phyloP scores from a whole-genome alignment of 2,113 vertebrate species.

The Sterna hirundo region DNA sequence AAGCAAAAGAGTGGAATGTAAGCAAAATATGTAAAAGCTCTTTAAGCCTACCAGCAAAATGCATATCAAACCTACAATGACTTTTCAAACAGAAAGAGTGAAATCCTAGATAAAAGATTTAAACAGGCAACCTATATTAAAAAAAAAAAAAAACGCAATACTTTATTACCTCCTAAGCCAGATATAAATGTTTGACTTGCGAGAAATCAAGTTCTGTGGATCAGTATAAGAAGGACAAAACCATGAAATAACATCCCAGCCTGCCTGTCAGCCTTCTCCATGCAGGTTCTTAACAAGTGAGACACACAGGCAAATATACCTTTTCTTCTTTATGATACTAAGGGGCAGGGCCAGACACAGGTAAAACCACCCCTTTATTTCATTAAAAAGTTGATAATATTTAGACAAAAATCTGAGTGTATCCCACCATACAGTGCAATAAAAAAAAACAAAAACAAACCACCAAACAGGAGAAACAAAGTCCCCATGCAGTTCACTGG shows the following conservation, averaged over 20 bases:
- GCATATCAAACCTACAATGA: neutral
- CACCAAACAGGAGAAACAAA: neutral
- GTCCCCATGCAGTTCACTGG: too few species aligned
- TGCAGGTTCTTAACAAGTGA: neutral
- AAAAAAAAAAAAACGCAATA: neutral
- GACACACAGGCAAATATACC: neutral
- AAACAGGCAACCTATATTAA: neutral
- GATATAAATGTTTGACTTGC: neutral
- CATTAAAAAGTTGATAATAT: neutral
- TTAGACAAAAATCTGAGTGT: neutral
- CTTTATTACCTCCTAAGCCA: neutral
- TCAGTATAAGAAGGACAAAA: neutral
- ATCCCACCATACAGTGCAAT: neutral
- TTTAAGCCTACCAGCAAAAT: neutral
- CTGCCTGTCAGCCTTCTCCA: neutral
- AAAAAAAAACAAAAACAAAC: neutral
- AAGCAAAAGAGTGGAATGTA: neutral
- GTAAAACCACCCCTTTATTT: neutral
- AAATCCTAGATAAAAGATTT: neutral
- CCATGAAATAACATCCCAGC: neutral
- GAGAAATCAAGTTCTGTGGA: neutral
- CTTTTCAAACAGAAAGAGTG: neutral
- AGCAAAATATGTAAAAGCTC: neutral
- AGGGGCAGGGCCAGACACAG: accelerated
- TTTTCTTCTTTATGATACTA: neutral